Conservation (phyloP, 92 coral and sea anemone species). For the Desmophyllum pertusum region DNA sequence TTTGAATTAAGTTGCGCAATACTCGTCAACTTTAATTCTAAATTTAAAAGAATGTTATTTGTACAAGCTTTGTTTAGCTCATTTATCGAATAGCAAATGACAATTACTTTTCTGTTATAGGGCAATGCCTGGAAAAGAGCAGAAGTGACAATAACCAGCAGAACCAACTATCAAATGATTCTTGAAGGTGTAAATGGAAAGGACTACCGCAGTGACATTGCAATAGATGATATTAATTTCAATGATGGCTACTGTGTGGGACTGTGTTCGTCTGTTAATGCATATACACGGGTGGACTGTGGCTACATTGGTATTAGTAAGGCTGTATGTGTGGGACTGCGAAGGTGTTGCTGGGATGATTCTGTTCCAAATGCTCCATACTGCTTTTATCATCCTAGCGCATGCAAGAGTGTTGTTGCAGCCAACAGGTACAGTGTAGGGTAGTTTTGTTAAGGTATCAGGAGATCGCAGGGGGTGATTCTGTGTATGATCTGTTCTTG, state of each 20-base stretch:
- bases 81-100: not conserved
- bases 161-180: constrained; percentile 44
- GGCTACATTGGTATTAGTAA: constrained; percentile 81
- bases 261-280: constrained; percentile 83
- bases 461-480: not conserved
- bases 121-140: constrained; percentile 96
- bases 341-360: constrained; percentile 90
- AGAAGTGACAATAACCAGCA: constrained; percentile 79
- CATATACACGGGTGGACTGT: constrained; percentile 83
- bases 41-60: too few relatives aligned
- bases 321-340: constrained; percentile 61
- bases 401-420: constrained; percentile 80
- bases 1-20: too few relatives aligned
- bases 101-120: not conserved
- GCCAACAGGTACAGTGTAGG: constrained; percentile 16
- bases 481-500: not conserved
- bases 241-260: constrained; percentile 88
- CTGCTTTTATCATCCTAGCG: constrained; percentile 96
- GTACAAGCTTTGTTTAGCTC: too few relatives aligned
- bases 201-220: constrained; percentile 89
- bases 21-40: too few relatives aligned
- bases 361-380: constrained; percentile 82
- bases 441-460: not conserved
- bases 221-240: constrained; percentile 84
- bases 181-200: constrained; percentile 81